Conservation (phyloP, 2,888 invertebrate species). For the Oxystoma pomonae region DNA sequence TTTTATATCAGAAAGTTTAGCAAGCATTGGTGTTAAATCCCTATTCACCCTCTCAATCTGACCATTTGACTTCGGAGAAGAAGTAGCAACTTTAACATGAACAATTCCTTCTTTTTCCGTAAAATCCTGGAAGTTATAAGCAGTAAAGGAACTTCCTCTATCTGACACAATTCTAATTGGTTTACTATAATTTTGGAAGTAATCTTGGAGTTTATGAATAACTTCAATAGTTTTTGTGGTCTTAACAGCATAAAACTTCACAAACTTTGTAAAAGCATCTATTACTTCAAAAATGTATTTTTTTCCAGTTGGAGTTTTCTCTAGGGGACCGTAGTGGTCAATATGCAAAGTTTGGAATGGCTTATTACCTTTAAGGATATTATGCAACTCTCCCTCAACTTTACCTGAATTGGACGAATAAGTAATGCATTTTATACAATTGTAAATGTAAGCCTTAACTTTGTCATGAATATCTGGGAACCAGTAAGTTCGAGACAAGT, state of each 20-base stretch:
- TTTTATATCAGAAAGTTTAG: constrained; percentile 11
- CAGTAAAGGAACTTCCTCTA: constrained; percentile 9
- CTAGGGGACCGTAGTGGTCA: constrained; percentile 14
- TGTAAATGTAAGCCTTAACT: constrained; percentile 4
- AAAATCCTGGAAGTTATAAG: constrained; percentile 8
- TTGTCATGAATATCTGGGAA: constrained; percentile 6
- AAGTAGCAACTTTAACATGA: constrained; percentile 14
- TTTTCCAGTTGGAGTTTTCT: background rate
- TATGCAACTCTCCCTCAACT: constrained; percentile 31
- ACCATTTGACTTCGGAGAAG: constrained; percentile 12
- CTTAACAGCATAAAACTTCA: constrained; percentile 9
- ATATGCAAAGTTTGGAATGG: constrained; percentile 12
- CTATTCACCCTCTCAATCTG: constrained; percentile 14
- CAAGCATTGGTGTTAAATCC: constrained; percentile 14
- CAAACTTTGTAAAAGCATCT: constrained; percentile 16
- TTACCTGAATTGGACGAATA: constrained; percentile 25
- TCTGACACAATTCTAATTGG: constrained; percentile 9
- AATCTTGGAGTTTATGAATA: constrained; percentile 8
- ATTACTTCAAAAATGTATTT: constrained; percentile 10
- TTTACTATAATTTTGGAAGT: constrained; percentile 8
- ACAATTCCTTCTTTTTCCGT: constrained; percentile 1
- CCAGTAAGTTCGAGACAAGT: constrained; percentile 4
- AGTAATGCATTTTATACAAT: constrained; percentile 10
- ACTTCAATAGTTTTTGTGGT: constrained; percentile 7
- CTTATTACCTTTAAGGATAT: constrained; percentile 32